Conservation (phyloP, 2,888 invertebrate species). For the Stratiomys singularior region DNA sequence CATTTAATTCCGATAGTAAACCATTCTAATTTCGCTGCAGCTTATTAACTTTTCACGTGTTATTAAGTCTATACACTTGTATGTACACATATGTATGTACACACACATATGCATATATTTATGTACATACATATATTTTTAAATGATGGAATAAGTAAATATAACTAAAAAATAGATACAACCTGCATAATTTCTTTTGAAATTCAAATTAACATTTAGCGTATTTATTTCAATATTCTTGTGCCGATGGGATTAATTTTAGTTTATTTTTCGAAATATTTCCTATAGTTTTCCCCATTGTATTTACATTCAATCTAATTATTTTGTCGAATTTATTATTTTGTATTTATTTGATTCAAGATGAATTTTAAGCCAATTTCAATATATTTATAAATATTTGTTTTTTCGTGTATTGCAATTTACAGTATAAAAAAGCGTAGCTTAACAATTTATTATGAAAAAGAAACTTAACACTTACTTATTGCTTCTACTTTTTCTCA, state of each 20-base stretch:
- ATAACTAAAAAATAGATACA: too few species aligned
- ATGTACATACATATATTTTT: too few species aligned
- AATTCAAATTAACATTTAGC: too few species aligned
- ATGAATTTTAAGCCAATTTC: not conserved
- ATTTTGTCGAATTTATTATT: not conserved
- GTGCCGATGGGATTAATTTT: constrained; percentile 14
- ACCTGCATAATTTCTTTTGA: too few species aligned
- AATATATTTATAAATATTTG: not conserved
- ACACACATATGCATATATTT: too few species aligned
- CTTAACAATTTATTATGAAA: not conserved
- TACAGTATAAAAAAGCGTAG: constrained; percentile 1
- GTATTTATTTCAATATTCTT: not conserved
- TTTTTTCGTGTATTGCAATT: not conserved
- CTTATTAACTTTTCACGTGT: too few species aligned
- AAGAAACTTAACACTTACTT: not conserved
- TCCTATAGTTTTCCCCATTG: not conserved
- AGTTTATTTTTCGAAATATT: not conserved
- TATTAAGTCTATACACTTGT: too few species aligned
- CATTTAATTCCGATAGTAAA: too few species aligned
- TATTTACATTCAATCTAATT: not conserved
- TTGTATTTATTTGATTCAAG: not conserved
- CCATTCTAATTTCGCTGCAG: too few species aligned
- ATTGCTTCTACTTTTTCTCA: not conserved
- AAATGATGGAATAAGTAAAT: too few species aligned
- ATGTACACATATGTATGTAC: too few species aligned